Evolutionary conservation across 2,113 vertebrate species (phyloP).

Genomic region (Myotis davidii): DNA sequence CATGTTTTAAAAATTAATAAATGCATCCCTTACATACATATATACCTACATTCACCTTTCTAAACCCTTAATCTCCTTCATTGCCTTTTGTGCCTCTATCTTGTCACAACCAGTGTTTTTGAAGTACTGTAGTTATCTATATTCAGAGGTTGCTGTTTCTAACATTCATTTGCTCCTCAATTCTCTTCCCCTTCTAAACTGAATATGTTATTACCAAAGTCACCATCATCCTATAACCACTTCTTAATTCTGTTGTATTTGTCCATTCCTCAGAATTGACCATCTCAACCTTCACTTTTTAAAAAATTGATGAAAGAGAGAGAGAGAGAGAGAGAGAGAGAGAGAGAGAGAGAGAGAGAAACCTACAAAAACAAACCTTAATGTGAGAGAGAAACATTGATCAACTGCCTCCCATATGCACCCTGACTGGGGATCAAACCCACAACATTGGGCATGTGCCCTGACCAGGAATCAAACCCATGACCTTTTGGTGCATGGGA

Average conservation of each 20-base stretch:
- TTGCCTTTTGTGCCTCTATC: neutral
- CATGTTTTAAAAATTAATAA: neutral
- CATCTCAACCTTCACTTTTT: neutral
- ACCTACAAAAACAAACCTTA: neutral
- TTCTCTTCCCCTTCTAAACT: neutral
- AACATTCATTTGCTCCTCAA: neutral
- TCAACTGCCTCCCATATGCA: neutral
- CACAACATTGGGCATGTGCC: neutral
- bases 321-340: neutral
- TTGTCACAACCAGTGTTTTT: neutral
- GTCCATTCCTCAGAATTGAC: neutral
- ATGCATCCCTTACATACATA: neutral
- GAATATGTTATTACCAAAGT: neutral
- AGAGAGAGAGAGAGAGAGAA: too few species aligned
- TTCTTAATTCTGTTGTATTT: neutral
- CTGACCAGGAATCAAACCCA: neutral
- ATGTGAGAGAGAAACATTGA: neutral
- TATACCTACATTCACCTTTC: neutral
- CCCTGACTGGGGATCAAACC: neutral
- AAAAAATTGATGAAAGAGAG: neutral
- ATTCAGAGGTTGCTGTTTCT: neutral
- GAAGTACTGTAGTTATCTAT: neutral
- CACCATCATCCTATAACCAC: neutral
- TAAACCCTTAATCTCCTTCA: neutral
- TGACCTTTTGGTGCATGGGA: neutral